Evolutionary conservation across 1,140 invertebrate genomes (phyloP), one percentile per base, ranked within the genome.

Genomic region (Hirudo medicinalis): DNA sequence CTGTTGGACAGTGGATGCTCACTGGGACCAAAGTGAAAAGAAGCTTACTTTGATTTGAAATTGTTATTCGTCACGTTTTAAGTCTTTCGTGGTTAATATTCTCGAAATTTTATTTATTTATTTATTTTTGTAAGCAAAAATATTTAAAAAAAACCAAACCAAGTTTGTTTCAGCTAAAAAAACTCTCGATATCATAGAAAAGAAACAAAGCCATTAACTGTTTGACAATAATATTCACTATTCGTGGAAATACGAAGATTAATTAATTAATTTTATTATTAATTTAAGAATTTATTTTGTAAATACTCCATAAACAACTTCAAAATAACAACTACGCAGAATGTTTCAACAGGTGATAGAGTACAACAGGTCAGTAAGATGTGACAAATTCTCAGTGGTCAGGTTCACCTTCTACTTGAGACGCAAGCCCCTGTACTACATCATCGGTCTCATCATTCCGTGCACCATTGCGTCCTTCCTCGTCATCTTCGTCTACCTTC

Each of bases 361-460:
- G 57, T 5, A 63, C 29, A 22, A 25, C 20, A 60, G 1, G 19
- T 13, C 57, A 63, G 19, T 63, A 32, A 63, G 29, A 63, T 63
- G 57, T 9, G 40, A 75, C 40, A 75, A 40, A 71, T 84, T 82
- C 75, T 80, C 83, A 4, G 82, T 83, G 72, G 78, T 84, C 19
- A 84, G 80, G 9, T 79, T 84, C 29, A 82, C 78, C 20, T 71
- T 84, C 13, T 49, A 60, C 40, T 22, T 72, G 20, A 32, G 54
- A 32, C 22, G 67, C 25, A 36, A 55, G 15, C 53, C 53, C 19
- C 13, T 27, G n/a, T 72, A 69, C 67, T 72, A 57, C 53, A 43
- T 69, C 15, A n/a, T 55, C 67, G 70, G 74, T 57, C 54, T 74
- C 63, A 63, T 74, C 25, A 53, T 70, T 40, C 74, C 74, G 32